A percentile compares a stretch with the other conserved stretches of the same genome.
phyloP scores from a whole-genome alignment of 2,888 invertebrate species.

The Nomada lathburiana region DNA sequence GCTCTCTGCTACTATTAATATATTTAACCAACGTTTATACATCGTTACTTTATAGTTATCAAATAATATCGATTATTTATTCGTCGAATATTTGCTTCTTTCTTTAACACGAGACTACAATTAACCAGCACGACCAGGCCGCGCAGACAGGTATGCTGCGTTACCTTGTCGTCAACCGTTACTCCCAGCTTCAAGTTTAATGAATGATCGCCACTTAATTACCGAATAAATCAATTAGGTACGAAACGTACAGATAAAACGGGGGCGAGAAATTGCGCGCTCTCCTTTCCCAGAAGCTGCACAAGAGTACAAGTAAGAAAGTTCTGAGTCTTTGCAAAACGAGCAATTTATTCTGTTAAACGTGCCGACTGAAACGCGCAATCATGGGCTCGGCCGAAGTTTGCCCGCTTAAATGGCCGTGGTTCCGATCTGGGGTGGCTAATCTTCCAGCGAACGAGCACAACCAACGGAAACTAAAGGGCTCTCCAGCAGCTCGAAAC shows the following conservation, averaged over 20 bases:
- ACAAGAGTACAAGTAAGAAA: constrained; percentile 36
- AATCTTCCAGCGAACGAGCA: constrained; percentile 75
- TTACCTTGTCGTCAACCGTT: too few species aligned
- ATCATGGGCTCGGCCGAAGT: constrained; percentile 71
- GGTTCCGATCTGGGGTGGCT: constrained; percentile 71
- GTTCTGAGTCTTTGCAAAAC: constrained; percentile 55
- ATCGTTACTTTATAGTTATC: too few species aligned
- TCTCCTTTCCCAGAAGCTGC: constrained; percentile 10
- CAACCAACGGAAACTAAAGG: constrained; percentile 49
- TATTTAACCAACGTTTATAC: too few species aligned
- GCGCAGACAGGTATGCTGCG: too few species aligned
- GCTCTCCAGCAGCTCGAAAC: constrained; percentile 43
- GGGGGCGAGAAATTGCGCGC: not conserved
- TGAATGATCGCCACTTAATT: constrained; percentile 12
- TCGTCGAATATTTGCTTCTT: too few species aligned
- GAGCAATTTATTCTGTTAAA: constrained; percentile 73
- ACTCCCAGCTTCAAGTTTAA: too few species aligned
- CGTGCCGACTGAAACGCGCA: constrained; percentile 66
- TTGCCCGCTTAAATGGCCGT: constrained; percentile 73
- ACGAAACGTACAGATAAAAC: not conserved
- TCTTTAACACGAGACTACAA: too few species aligned
- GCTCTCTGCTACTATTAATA: too few species aligned
- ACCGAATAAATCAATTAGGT: constrained; percentile 34
- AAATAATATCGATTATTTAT: too few species aligned
- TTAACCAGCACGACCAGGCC: too few species aligned